Evolutionary conservation across 1,140 invertebrate species (phyloP), one percentile per base, ranked within the genome.

Genomic region (Pemphigus obesinymphae): DNA sequence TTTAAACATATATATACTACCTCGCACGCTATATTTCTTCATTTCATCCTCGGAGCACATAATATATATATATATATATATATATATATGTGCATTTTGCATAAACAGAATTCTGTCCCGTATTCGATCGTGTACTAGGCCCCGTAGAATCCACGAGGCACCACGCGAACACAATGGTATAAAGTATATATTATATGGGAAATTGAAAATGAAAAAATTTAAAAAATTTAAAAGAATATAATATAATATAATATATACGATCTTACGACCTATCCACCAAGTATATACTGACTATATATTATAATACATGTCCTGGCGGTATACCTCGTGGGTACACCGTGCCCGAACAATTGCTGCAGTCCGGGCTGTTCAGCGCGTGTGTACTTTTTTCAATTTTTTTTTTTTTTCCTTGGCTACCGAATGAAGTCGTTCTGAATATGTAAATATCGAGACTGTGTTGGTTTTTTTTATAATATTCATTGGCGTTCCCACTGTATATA

Each of bases 351-450:
- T 58, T 58, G 53, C 53, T 13, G 11, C n/a, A n/a, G n/a, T n/a
- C n/a, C n/a, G n/a, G n/a, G n/a, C n/a, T n/a, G n/a, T n/a, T n/a
- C n/a, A n/a, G n/a, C 26, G 23, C 10, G 20, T 55, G 1, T 61
- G 58, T n/a, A n/a, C n/a, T n/a, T n/a, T n/a, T n/a, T n/a, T n/a
- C n/a, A n/a, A n/a, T n/a, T n/a, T n/a, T n/a, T n/a, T n/a, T n/a
- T n/a, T n/a, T n/a, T n/a, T n/a, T n/a, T n/a, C n/a, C n/a, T n/a
- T n/a, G n/a, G 68, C 68, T 72, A 48, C 68, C 20, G 68, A 72
- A 72, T 72, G 68, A 72, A 72, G 40, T 72, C 43, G 26, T 72
- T 68, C 5, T 6, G 43, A 45, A 72, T 34, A n/a, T 68, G 31
- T 61, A 61, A 53, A 31, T 68, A 37, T 48, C 37, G 40, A 66